A percentile compares a stretch with the other conserved stretches of the same genome.
Evolutionary conservation across 2,113 vertebrate species (phyloP).

Genomic region (Siniperca chuatsi): DNA sequence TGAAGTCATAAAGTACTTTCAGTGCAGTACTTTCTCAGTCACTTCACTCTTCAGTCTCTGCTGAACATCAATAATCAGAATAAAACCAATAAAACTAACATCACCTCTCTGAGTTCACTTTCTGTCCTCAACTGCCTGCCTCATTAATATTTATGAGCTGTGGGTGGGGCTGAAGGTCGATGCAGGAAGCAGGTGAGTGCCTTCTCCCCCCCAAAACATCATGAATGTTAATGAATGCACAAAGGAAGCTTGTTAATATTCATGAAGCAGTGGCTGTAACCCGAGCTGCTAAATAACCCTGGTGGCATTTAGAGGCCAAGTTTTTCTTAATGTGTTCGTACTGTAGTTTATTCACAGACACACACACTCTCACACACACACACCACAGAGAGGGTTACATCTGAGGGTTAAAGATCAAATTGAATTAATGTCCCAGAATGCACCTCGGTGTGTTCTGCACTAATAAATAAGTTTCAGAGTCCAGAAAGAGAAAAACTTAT

Average conservation of each 20-base stretch:
- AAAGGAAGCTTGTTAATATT: conserved; percentile 52
- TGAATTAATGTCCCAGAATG: conserved; percentile 14
- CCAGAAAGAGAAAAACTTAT: neutral
- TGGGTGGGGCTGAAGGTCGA: conserved; percentile 56
- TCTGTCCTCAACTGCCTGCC: neutral
- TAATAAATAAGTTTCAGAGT: neutral
- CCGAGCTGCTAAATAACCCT: neutral
- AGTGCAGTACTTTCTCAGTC: neutral
- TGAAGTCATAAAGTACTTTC: neutral
- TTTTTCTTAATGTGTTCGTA: conserved; percentile 34
- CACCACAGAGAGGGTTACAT: neutral
- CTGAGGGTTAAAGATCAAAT: conserved; percentile 28
- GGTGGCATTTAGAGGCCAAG: conserved; percentile 44
- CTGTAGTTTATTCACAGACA: conserved; percentile 15
- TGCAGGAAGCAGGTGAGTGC: conserved; percentile 42
- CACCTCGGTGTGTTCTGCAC: neutral
- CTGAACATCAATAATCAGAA: conserved; percentile 33
- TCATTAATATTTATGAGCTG: conserved; percentile 62
- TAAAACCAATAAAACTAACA: conserved; percentile 20
- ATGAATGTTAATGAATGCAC: conserved; percentile 64
- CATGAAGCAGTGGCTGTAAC: conserved; percentile 43
- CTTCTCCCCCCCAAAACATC: conserved; percentile 6
- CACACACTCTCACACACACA: neutral
- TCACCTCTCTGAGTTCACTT: conserved; percentile 18
- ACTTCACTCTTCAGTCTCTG: neutral